Percentiles rank a stretch among this genome's conserved stretches.
phyloP scores from a whole-genome alignment of 2,797 vertebrate genomes.

The Eulemur mongoz region DNA sequence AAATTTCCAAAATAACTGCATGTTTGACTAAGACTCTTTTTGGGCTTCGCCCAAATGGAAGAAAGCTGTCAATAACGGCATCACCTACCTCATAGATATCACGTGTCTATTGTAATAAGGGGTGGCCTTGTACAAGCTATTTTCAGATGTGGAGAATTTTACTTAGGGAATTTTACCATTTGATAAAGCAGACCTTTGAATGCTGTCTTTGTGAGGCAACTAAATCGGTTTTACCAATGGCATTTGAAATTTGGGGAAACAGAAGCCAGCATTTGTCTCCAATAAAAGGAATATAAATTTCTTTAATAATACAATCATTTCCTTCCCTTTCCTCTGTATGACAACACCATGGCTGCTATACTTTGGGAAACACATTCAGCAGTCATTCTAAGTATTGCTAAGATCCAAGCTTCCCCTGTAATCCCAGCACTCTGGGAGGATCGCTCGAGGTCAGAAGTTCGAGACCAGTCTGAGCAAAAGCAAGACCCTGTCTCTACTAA shows the following conservation, averaged over 20 bases:
- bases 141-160: background rate
- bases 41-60: rapidly evolving
- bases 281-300: background rate
- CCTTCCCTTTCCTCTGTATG: background rate
- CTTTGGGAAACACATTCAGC: background rate
- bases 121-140: rapidly evolving
- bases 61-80: rapidly evolving
- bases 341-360: background rate
- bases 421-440: too few species aligned
- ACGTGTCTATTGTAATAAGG: rapidly evolving
- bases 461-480: too few species aligned
- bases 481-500: too few species aligned
- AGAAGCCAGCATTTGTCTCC: background rate
- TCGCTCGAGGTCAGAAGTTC: too few species aligned
- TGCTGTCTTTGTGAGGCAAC: background rate
- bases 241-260: background rate
- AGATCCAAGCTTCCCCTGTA: too few species aligned
- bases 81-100: rapidly evolving
- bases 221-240: background rate
- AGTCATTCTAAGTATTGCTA: background rate
- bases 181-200: background rate
- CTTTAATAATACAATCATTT: background rate
- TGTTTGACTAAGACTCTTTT: background rate
- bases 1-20: background rate
- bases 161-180: background rate